Evolutionary conservation across 2,888 invertebrate species (phyloP), one percentile per base, ranked within the genome.

Genomic region (Patella depressa): DNA sequence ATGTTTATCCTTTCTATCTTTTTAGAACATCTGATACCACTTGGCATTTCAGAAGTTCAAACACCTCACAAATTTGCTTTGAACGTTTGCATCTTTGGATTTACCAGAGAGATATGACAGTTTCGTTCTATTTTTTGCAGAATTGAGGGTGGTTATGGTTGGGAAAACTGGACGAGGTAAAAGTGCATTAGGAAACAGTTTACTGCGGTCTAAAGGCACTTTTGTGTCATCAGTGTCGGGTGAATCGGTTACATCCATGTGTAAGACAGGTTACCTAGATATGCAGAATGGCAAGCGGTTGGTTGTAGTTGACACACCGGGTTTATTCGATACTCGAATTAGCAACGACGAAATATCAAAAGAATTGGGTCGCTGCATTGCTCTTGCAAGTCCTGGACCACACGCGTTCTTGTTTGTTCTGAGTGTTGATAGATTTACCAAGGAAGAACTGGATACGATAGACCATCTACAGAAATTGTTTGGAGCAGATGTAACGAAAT

Each of bases 391-490:
- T 3, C 81, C 81, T 14, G 82, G 82, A 1, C 73, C 79, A 12
- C 82, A 82, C 54, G 82, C 80, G n/a, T 73, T 82, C 24, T 3
- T 80, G n/a, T 74, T 80, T 19, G 78, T 82, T 15, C 70, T 79
- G 11, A 53, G 71, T 29, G 59, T 78, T 9, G 81, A 76, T 4
- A 19, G 81, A n/a, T 78, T 79, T 73, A 82, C 82, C 5, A 70
- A 73, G 15, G 81, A 82, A 65, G 80, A 82, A 54, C 73, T 78
- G 53, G 76, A 76, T 5, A 81, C 82, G 11, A 74, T 82, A 7
- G 34, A 76, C 5, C 69, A 76, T 29, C 78, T 78, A 54, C 69
- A 73, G 55, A 59, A 81, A 1, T 57, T 75, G 53, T 81, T 79
- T 53, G 81, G 79, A 14, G 14, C 73, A 24, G 78, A 78, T n/a